phyloP scores from a whole-genome alignment of 2,797 vertebrate species.

The Danio albolineatus region DNA sequence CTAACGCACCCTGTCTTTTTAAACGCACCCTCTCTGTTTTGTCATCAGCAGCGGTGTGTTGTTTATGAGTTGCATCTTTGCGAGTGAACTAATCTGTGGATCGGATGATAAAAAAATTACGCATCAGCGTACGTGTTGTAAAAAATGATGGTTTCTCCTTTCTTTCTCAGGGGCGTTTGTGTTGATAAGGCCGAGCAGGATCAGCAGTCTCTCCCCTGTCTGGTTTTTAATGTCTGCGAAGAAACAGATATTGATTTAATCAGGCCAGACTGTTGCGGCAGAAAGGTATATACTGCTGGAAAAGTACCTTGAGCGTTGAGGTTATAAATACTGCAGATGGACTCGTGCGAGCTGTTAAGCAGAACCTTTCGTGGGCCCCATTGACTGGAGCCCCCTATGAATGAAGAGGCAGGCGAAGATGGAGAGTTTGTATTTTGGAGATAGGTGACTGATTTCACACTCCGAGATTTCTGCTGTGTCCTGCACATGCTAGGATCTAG shows the following conservation, averaged over 20 bases:
- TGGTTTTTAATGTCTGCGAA: constrained; percentile 65
- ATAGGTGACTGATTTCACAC: constrained; percentile 64
- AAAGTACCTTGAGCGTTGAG: constrained; percentile 45
- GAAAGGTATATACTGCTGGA: constrained; percentile 61
- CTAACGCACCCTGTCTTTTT: constrained; percentile 20
- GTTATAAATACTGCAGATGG: constrained; percentile 67
- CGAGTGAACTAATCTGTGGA: constrained; percentile 25
- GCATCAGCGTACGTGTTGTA: constrained; percentile 38
- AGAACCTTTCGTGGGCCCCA: constrained; percentile 71
- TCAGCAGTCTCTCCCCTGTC: constrained; percentile 57
- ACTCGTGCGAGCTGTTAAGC: constrained; percentile 66
- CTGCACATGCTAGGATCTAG: constrained; percentile 50
- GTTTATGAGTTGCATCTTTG: constrained; percentile 12
- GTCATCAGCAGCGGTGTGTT: constrained; percentile 1
- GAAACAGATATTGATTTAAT: constrained; percentile 76
- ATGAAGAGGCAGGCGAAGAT: constrained; percentile 53
- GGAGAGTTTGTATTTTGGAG: constrained; percentile 55
- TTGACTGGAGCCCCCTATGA: constrained; percentile 66
- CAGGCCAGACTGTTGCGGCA: constrained; percentile 71
- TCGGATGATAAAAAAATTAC: constrained; percentile 29
- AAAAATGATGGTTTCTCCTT: constrained; percentile 53
- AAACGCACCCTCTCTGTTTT: constrained; percentile 10
- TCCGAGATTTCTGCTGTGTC: constrained; percentile 39
- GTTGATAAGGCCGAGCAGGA: constrained; percentile 59
- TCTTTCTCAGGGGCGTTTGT: constrained; percentile 47